Percentiles rank a stretch among this genome's conserved stretches.
These are phyloP conservation scores for Lutjanus campechanus DNA, from an alignment of 2,797 vertebrate genomes.

Conservation along the genomic window DNA sequence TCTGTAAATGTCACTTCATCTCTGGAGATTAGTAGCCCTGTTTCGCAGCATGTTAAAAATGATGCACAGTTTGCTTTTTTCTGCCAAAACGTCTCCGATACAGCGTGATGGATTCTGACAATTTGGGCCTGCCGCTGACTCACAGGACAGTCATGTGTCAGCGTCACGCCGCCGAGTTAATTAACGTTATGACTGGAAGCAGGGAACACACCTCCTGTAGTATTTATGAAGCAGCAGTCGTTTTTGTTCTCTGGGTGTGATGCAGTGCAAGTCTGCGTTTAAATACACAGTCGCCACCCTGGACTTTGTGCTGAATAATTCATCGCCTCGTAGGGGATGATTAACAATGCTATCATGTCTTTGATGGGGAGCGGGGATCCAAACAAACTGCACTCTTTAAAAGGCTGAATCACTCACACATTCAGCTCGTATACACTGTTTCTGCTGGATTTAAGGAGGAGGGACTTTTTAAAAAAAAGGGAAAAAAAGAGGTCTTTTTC, in stretches of 20 bases:
- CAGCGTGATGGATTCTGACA: slow-evolving; percentile 12
- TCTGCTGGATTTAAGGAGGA: slow-evolving; percentile 12
- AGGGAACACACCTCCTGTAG: slow-evolving; percentile 15
- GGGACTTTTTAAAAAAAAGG: slow-evolving; percentile 17
- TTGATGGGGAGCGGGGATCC: slow-evolving; percentile 38
- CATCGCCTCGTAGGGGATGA: slow-evolving; percentile 42
- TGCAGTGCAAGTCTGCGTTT: slow-evolving; percentile 42
- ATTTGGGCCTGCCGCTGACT: slow-evolving; percentile 23
- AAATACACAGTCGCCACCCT: slow-evolving; percentile 45
- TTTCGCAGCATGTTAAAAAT: slow-evolving; percentile 35
- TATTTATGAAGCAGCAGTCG: slow-evolving; percentile 36
- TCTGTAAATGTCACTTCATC: slow-evolving; percentile 31
- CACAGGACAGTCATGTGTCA: slow-evolving; percentile 39
- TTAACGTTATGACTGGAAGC: slow-evolving; percentile 15
- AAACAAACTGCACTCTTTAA: slow-evolving; percentile 46
- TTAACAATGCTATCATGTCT: slow-evolving; percentile 51
- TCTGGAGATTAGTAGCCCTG: not conserved
- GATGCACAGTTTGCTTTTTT: slow-evolving; percentile 19
- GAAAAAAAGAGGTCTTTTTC: slow-evolving; percentile 19
- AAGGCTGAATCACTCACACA: slow-evolving; percentile 12
- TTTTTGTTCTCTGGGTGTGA: slow-evolving; percentile 36
- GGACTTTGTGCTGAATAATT: slow-evolving; percentile 65
- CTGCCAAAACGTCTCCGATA: not conserved
- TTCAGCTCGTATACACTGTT: not conserved
- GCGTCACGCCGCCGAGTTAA: not conserved